Conservation (phyloP, 2,888 invertebrate genomes). For the Shargacucullia verbasci region DNA sequence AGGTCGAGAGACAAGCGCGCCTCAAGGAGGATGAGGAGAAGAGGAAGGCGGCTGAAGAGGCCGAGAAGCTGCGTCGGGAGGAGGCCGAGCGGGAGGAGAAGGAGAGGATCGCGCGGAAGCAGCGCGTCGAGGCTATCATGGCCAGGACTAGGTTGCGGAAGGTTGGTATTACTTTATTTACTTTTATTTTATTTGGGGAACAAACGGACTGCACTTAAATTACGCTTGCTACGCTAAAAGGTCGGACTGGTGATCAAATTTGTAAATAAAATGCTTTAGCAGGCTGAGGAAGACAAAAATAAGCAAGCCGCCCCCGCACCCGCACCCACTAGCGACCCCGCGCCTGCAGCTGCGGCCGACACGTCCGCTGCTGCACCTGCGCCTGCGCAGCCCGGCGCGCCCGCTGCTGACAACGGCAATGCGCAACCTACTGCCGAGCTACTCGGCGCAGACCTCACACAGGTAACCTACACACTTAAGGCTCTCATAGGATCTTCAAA, state of each 20-base stretch:
- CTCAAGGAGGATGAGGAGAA: conserved; percentile 92
- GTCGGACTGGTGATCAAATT: no score
- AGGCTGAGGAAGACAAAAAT: conserved; percentile 82
- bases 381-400: no score
- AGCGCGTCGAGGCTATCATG: conserved; percentile 98
- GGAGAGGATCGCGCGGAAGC: conserved; percentile 95
- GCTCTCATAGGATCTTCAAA: no score
- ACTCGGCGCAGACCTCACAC: conserved; percentile 69
- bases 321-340: conserved; percentile 10
- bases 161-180: conserved; percentile 55
- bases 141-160: conserved; percentile 92
- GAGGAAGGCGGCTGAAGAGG: conserved; percentile 94
- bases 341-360: conserved; percentile 42
- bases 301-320: conserved; percentile 50
- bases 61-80: conserved; percentile 94
- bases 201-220: no score
- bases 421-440: conserved; percentile 68
- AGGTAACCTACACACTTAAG: no score
- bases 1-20: conserved; percentile 91
- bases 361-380: no score
- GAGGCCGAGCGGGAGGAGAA: conserved; percentile 96
- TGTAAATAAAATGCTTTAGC: conserved; percentile 58
- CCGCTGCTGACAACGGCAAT: conserved; percentile 67
- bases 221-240: no score
- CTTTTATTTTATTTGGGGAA: no score